These are phyloP conservation scores for Carassius gibelio DNA, from an alignment of 2,113 vertebrate species.

Conservation along the genomic window DNA sequence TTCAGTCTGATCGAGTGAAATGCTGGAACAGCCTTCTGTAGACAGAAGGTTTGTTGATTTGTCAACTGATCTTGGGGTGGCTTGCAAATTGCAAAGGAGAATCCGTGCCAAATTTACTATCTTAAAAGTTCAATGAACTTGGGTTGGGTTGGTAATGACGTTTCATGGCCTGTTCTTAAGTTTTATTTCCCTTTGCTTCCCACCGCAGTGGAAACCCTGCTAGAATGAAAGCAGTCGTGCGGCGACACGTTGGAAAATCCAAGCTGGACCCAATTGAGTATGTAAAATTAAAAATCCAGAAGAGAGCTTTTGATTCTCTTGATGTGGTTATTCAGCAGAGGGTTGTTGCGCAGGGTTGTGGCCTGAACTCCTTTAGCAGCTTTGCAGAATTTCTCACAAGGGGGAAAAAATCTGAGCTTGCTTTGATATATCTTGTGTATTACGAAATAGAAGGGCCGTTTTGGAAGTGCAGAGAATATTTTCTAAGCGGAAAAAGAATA, in stretches of 20 bases:
- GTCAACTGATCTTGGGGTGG: background rate
- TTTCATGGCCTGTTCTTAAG: slow-evolving; percentile 20
- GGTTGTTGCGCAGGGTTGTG: slow-evolving; percentile 26
- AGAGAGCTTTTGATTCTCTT: slow-evolving; percentile 31
- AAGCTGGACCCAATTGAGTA: slow-evolving; percentile 35
- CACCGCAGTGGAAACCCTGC: slow-evolving; percentile 24
- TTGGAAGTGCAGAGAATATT: background rate
- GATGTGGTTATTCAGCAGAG: slow-evolving; percentile 48
- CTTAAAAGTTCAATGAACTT: background rate
- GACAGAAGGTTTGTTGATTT: background rate
- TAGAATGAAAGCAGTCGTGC: slow-evolving; percentile 19
- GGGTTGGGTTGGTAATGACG: background rate
- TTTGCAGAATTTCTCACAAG: slow-evolving; percentile 32
- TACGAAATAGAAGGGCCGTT: slow-evolving; percentile 9
- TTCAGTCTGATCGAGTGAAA: slow-evolving; percentile 18
- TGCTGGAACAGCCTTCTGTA: background rate
- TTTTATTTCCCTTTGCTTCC: slow-evolving; percentile 16
- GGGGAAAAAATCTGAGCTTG: background rate
- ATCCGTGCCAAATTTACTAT: background rate
- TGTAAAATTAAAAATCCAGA: slow-evolving; percentile 49
- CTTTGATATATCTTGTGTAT: slow-evolving; percentile 9
- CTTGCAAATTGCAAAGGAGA: background rate
- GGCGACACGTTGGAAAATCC: slow-evolving; percentile 11
- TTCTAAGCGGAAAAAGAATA: slow-evolving; percentile 2
- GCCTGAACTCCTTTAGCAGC: slow-evolving; percentile 42